Evolutionary conservation across 2,113 vertebrate genomes (phyloP).

Genomic region (Ibidorhyncha struthersii): DNA sequence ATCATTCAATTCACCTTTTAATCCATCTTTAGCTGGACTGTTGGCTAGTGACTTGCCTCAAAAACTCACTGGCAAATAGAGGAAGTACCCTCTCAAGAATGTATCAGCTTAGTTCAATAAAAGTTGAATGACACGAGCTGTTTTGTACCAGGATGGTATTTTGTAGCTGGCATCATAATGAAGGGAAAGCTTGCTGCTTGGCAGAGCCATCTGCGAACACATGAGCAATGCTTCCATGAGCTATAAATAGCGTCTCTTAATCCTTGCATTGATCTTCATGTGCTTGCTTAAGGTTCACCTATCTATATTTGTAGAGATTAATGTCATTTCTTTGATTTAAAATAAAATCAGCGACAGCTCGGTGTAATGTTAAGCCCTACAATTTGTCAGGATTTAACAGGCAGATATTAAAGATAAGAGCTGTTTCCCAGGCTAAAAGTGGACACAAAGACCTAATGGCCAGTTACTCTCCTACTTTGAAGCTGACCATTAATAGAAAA

Average conservation of each 20-base stretch:
- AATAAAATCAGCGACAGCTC: neutral
- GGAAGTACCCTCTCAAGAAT: neutral
- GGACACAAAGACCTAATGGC: neutral
- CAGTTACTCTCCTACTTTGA: neutral
- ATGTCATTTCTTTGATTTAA: neutral
- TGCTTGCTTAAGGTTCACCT: constrained; percentile 41
- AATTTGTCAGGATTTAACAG: neutral
- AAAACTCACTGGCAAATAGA: neutral
- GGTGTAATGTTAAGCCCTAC: neutral
- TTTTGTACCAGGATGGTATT: constrained; percentile 42
- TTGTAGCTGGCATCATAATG: constrained; percentile 44
- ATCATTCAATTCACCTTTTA: neutral
- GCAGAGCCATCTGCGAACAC: constrained; percentile 32
- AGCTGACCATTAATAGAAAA: neutral
- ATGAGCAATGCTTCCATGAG: constrained; percentile 50
- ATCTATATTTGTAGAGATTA: constrained; percentile 21
- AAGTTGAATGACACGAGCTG: constrained; percentile 20
- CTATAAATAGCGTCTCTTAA: constrained; percentile 58
- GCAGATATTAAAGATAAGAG: neutral
- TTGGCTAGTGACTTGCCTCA: neutral
- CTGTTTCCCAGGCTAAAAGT: neutral
- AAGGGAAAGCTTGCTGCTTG: constrained; percentile 45
- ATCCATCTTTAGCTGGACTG: neutral
- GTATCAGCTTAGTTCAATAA: neutral
- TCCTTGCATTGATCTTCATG: constrained; percentile 58